Evolutionary conservation across 2,797 vertebrate genomes (phyloP), one percentile per base, ranked within the genome.

Genomic region (Steatocranus sp.): DNA sequence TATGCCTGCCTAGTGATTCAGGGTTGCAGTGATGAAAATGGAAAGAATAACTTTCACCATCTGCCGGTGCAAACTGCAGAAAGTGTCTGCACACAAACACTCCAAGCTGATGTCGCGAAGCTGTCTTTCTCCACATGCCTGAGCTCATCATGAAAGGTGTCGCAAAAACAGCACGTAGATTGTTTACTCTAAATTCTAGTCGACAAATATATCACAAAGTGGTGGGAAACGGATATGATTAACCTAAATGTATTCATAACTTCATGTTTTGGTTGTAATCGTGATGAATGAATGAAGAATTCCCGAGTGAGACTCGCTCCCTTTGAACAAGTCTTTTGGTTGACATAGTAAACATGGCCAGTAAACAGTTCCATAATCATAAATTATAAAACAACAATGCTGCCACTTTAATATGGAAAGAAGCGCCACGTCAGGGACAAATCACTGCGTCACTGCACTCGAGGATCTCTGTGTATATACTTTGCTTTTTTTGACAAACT

Each of bases 401-500:
- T 25, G 50, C 14, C 17, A 38, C 27, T 50, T 78, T 5, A 2
- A 54, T 53, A 8, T 15, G 32, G 46, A 73, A 46, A 88, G 75
- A 14, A 68, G 48, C 43, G 27, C 51, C 15, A 18, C 76, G 73
- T 83, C 88, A 79, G 54, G 15, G 51, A 80, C 56, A 61, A 78
- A 61, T 80, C 79, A 73, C 23, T 30, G 81, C 49, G 12, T 83
- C 77, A 75, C 74, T 81, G 76, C 73, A 85, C 78, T 83, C 11
- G 0, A 54, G 53, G 73, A 88, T 51, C 11, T 1, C 8, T 85
- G 6, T 54, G 61, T 86, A 83, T 86, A 83, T 86, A 66, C 74
- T 83, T 83, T 49, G 66, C 79, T 78, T 32, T 77, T 36, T 77
- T 81, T 80, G 86, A 93, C 88, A 88, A 86, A 63, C 63, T 48